Conservation (phyloP, 2,888 invertebrate species). For the Aporophyla nigra region DNA sequence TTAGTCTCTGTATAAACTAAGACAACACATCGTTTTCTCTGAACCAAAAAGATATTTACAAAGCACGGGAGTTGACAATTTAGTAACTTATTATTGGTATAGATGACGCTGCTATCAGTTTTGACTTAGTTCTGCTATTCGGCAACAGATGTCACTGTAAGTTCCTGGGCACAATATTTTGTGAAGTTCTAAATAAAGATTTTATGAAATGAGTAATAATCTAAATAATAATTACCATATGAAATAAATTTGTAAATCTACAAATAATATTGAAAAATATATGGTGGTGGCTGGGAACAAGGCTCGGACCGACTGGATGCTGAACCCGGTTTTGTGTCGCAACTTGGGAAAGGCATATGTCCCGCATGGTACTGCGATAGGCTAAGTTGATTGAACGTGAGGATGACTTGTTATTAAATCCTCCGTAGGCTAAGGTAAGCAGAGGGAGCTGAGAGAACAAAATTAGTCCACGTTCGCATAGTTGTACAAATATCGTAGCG, state of each 20-base stretch:
- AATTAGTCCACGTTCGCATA: no score
- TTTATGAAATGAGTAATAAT: not conserved
- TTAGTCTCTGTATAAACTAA: not conserved
- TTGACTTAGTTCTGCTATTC: constrained; percentile 66
- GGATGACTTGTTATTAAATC: not conserved
- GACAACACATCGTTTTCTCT: constrained; percentile 4
- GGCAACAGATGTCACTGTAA: constrained; percentile 70
- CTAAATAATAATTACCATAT: not conserved
- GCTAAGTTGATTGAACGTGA: not conserved
- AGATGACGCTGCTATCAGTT: constrained; percentile 59
- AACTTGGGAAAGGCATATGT: not conserved
- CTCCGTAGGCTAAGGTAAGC: no score
- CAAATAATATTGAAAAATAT: not conserved
- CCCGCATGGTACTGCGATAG: not conserved
- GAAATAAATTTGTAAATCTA: no score
- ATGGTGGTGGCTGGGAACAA: no score
- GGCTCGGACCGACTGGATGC: not conserved
- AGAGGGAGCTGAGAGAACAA: no score
- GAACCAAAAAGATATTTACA: accelerated
- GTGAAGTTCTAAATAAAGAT: no score
- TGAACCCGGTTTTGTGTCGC: not conserved
- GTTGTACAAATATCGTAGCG: no score
- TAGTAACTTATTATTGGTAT: accelerated
- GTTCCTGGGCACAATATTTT: not conserved
- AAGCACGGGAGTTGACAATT: accelerated